Conservation (phyloP, 2,797 vertebrate species). For the Sebastes oblongus region DNA sequence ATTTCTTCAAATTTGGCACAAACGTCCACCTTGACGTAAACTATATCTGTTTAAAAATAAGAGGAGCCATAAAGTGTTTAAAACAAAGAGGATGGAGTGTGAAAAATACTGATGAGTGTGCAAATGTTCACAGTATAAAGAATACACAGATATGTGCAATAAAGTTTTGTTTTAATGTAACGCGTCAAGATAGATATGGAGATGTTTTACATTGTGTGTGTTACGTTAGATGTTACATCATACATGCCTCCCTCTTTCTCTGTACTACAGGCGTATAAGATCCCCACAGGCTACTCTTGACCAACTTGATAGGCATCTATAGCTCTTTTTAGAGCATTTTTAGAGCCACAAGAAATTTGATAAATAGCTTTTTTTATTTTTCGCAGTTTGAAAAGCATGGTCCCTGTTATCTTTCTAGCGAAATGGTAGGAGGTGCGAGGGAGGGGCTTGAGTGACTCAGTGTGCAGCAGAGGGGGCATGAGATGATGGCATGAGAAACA, state of each 20-base stretch:
- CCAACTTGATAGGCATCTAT: neutral
- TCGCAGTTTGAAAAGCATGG: no score
- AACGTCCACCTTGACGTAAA: no score
- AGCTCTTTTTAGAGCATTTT: neutral
- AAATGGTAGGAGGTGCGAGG: neutral
- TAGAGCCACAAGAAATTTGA: neutral
- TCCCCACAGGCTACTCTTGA: neutral
- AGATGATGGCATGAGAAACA: constrained; percentile 33
- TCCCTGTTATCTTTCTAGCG: neutral
- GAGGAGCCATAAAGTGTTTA: neutral
- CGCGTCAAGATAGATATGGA: neutral
- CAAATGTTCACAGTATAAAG: neutral
- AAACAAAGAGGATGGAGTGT: neutral
- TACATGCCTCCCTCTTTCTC: neutral
- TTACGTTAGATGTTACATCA: neutral
- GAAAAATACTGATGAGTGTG: neutral
- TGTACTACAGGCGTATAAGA: neutral
- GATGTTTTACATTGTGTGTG: neutral
- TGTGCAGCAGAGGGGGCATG: constrained; percentile 2
- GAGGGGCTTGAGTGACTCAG: constrained; percentile 20
- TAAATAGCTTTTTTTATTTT: neutral
- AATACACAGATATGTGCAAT: neutral
- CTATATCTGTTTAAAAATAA: neutral
- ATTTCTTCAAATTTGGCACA: neutral
- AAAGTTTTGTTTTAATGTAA: neutral